A percentile compares a stretch with the other conserved stretches of the same genome.
Conservation (phyloP, 1,140 invertebrate genomes). For the Schlechtendalia chinensis region DNA sequence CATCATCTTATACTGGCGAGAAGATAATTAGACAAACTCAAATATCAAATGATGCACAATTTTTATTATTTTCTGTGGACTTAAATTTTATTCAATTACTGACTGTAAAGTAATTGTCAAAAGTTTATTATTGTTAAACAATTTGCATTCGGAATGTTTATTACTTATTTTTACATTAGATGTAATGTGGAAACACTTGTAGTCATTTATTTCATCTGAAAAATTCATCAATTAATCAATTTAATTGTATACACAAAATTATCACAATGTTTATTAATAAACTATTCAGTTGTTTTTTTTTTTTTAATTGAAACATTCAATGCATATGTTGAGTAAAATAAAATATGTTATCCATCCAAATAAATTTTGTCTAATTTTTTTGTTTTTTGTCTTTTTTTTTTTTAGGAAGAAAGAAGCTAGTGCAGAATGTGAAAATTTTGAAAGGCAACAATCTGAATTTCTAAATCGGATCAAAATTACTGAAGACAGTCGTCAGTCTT, state of each 20-base stretch:
- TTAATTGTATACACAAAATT: no score
- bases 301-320: no score
- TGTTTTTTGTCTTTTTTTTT: background rate
- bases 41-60: conserved; percentile 30
- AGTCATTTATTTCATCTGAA: no score
- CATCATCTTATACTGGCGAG: conserved; percentile 20
- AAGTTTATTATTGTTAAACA: no score
- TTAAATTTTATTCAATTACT: conserved; percentile 31
- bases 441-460: conserved; percentile 18
- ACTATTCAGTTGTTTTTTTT: no score
- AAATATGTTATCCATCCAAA: background rate
- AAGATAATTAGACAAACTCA: conserved; percentile 33
- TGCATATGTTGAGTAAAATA: background rate
- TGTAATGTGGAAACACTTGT: no score
- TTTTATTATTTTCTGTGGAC: conserved; percentile 39
- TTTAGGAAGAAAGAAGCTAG: conserved; percentile 17
- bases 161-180: no score
- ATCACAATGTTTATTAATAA: no score
- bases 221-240: no score
- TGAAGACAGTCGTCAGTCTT: conserved; percentile 14
- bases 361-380: background rate
- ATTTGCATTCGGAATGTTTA: no score
- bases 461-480: background rate
- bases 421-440: conserved; percentile 4
- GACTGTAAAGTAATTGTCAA: background rate